Conservation (phyloP, 2,113 vertebrate genomes). For the Amphilophus citrinellus region DNA sequence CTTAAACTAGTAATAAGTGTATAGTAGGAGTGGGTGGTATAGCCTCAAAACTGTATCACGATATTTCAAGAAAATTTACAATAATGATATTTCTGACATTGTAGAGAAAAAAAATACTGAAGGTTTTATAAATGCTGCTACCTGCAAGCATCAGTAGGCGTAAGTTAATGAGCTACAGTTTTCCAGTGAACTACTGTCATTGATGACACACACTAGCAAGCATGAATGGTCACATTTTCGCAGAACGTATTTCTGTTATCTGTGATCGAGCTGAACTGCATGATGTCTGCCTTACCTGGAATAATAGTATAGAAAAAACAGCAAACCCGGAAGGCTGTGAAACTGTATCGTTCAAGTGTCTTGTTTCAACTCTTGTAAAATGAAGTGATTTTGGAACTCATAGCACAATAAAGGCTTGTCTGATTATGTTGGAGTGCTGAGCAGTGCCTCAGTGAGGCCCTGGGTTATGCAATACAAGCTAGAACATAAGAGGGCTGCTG, state of each 20-base stretch:
- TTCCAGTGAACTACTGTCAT: neutral
- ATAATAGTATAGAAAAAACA: no score
- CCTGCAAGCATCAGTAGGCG: no score
- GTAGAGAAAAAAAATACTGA: neutral
- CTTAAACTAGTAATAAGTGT: neutral
- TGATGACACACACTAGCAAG: neutral
- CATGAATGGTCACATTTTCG: neutral
- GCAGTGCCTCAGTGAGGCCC: neutral
- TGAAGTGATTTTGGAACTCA: neutral
- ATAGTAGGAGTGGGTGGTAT: neutral
- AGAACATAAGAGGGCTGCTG: neutral
- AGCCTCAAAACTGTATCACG: neutral
- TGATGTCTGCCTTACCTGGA: neutral
- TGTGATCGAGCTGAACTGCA: no score
- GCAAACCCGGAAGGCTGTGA: neutral
- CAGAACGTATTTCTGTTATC: no score
- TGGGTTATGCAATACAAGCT: constrained; percentile 6
- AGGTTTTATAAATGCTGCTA: no score
- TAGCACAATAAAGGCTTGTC: neutral
- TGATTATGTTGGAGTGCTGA: constrained; percentile 6
- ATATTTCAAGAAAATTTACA: neutral
- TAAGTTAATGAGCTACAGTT: neutral
- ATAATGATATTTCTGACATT: neutral
- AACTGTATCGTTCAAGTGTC: neutral
- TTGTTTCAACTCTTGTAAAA: neutral